These are phyloP conservation scores for Beroe forskalii DNA, from an alignment of 37 sponge, comb jelly and placozoan species.

Conservation along the genomic window DNA sequence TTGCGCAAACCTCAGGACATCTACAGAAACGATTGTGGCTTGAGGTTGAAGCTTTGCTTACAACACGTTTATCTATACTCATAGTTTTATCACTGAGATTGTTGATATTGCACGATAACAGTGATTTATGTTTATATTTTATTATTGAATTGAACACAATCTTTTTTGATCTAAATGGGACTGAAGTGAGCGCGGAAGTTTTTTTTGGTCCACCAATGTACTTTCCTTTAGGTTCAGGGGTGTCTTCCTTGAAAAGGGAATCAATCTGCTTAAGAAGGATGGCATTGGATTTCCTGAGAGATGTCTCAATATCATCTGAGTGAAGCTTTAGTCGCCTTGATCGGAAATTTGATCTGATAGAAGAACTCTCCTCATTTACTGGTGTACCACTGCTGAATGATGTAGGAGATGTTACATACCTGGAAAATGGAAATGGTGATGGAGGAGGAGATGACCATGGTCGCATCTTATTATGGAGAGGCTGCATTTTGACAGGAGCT, in stretches of 20 bases:
- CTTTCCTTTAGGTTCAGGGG: not conserved
- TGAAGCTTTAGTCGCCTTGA: not conserved
- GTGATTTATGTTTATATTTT: conserved; percentile 24
- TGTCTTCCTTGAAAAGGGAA: conserved; percentile 16
- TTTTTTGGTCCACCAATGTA: not conserved
- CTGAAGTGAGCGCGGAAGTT: not conserved
- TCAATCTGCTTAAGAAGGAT: conserved; percentile 47
- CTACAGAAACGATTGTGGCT: conserved; percentile 19
- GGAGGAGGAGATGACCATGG: conserved; percentile 57
- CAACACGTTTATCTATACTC: not conserved
- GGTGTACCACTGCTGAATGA: conserved; percentile 22
- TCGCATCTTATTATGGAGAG: not conserved
- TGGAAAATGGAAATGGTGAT: conserved; percentile 28
- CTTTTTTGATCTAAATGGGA: conserved; percentile 58
- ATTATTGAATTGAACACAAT: conserved; percentile 59
- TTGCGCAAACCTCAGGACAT: conserved; percentile 20
- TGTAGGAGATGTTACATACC: conserved; percentile 6
- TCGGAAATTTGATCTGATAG: not conserved
- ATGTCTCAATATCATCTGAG: not conserved
- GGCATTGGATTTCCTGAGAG: conserved; percentile 44
- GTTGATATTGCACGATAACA: conserved; percentile 44
- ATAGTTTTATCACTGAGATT: conserved; percentile 16
- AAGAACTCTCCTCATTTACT: not conserved
- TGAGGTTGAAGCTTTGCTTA: not conserved
- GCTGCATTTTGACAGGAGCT: conserved; percentile 28